phyloP scores from a whole-genome alignment of 2,797 vertebrate species.

The Tapirus indicus region DNA sequence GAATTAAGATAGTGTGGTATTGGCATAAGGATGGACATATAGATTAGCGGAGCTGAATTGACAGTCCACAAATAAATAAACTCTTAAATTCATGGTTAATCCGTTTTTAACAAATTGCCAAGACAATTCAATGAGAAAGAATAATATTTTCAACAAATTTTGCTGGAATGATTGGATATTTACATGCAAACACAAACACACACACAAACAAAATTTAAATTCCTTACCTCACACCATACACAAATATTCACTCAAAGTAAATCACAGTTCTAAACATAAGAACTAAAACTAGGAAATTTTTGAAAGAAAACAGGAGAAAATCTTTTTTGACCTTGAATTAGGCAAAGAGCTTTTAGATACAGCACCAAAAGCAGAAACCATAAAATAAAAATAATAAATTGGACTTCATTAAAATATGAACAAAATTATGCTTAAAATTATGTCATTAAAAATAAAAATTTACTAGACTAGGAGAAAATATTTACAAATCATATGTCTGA shows the following conservation, averaged over 20 bases:
- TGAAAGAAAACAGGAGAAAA: neutral
- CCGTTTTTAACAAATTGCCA: neutral
- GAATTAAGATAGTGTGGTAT: neutral
- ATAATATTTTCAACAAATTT: neutral
- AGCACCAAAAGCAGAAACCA: neutral
- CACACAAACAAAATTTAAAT: neutral
- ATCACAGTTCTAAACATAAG: neutral
- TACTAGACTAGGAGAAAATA: neutral
- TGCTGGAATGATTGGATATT: neutral
- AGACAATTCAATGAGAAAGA: neutral
- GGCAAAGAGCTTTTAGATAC: neutral
- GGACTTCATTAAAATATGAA: neutral
- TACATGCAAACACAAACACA: neutral
- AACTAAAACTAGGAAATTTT: neutral
- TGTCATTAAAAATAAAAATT: neutral
- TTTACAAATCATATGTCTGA: neutral
- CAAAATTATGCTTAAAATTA: neutral
- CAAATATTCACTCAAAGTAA: neutral
- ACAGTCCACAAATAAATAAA: neutral
- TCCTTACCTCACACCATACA: neutral
- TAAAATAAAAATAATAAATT: neutral
- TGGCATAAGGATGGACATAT: neutral
- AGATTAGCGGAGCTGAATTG: neutral
- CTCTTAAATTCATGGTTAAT: neutral
- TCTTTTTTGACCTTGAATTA: neutral